Base-by-base conservation (phyloP, 2,888 invertebrate genomes). In the Drosophila emarginata region DNA sequence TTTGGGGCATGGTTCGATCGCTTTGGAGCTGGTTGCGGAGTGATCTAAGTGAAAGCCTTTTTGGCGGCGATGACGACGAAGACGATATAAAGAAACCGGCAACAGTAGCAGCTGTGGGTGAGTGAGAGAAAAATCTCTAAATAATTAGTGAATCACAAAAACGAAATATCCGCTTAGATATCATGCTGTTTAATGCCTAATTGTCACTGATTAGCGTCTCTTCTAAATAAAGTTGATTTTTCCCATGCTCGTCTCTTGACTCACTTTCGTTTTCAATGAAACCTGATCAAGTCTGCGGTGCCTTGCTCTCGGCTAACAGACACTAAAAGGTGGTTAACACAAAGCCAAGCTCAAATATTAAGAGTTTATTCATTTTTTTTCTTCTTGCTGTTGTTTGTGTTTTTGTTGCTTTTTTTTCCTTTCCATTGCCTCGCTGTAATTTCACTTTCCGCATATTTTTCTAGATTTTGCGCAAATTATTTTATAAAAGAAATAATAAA, bases 11-110 rank as follows among this genome's bases (percentile, higher is more conserved):
- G 67, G 84, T 90, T 36, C 85, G 87, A 18, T 79, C 84, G 50
- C 76, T 91, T 2, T 91, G 90, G 91, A 77, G 80, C 74, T 91
- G 91, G 91, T 74, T 91, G 64, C 88, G 81, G 78, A 85, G 85
- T 54, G 91, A 89, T 67, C 73, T 90, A 12, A 80, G 89, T 79
- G 91, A 89, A 86, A 91, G 87, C 78, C 77, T 90, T 2, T 88
- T 89, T 15, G 85, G 78, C 37, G 88, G 74, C 53, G 82, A 75
- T 45, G 75, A 76, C 36, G 79, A 76, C 45, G 76, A 76, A 50
- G 70, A 76, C 39, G 79, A 76, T 52, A 73, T 75, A 51, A 72
- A 73, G 14, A 79, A 87, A 61, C 85, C 79, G 21, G 65, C 75
- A 66, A 67, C 62, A 53, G 64, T 37, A 36, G 59, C 76, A 54